phyloP scores from a whole-genome alignment of 2,888 invertebrate genomes.

The Sesia bembeciformis region DNA sequence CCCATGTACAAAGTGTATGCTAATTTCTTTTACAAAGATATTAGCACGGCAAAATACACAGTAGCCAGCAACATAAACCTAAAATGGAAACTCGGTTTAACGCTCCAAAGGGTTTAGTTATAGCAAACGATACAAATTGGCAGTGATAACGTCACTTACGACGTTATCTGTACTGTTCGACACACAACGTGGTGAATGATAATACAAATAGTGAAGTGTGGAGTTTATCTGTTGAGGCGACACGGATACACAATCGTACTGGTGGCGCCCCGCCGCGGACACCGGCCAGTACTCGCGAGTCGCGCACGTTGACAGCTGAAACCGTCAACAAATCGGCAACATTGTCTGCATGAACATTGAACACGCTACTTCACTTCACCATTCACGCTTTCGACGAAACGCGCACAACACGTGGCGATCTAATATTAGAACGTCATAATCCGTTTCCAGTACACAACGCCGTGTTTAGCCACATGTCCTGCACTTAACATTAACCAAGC shows the following conservation, averaged over 20 bases:
- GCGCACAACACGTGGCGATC: slow-evolving; percentile 57
- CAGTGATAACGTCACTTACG: background rate
- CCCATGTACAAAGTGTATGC: too few species aligned
- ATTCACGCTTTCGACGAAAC: slow-evolving; percentile 56
- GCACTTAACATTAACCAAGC: slow-evolving; percentile 24
- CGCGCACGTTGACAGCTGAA: slow-evolving; percentile 48
- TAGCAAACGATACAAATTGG: background rate
- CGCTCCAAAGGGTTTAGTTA: too few species aligned
- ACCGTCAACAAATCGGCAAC: slow-evolving; percentile 52
- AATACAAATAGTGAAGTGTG: slow-evolving; percentile 20
- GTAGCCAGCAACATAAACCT: too few species aligned
- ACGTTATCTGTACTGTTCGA: slow-evolving; percentile 3
- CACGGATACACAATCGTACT: slow-evolving; percentile 18
- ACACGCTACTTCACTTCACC: slow-evolving; percentile 22
- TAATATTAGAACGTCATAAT: slow-evolving; percentile 48
- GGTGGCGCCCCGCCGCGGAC: slow-evolving; percentile 33
- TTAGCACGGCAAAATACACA: too few species aligned
- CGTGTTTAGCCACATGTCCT: slow-evolving; percentile 35
- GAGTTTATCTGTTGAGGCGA: slow-evolving; percentile 5
- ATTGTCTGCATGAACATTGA: slow-evolving; percentile 25
- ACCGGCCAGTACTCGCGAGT: slow-evolving; percentile 4
- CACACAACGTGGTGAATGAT: slow-evolving; percentile 37
- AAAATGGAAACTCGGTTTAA: too few species aligned
- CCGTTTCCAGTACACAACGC: slow-evolving; percentile 23
- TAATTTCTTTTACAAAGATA: too few species aligned